Evolutionary conservation across 2,888 invertebrate species (phyloP), one percentile per base, ranked within the genome.

Genomic region (Andrena trimmerana): DNA sequence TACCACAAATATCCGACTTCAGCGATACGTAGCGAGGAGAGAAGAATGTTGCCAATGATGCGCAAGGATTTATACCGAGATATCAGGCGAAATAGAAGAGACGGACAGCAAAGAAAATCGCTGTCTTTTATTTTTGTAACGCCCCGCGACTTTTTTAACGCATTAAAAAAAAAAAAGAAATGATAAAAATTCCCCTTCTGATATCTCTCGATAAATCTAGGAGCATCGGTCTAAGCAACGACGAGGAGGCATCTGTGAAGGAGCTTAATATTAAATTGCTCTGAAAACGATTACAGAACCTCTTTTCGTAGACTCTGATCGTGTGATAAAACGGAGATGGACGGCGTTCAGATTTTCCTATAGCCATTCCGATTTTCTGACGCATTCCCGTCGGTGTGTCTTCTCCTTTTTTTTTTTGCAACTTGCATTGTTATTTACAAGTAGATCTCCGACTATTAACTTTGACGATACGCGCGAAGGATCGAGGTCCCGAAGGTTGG

Each of bases 261-360:
- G 83, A 86, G 83, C 79, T 88, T 88, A 85, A 81, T 78, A 76
- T 81, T 83, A 75, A 80, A 79, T 52, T 70, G 66, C 80, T 77
- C 75, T 59, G 71, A 65, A 62, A 74, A 48, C 7, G 42, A 42
- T 70, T 36, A 60, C 13, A 66, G 82, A 89, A 84, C 69, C 89
- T 89, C 57, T 57, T 24, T 10, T 89, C 78, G 87, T 89, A 90
- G 90, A 91, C 90, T 92, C 90, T 89, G 91, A 91, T 91, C 90
- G 92, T 93, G 93, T 93, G 93, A 93, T 93, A 93, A 90, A 91
- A 85, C 86, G 90, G 89, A 84, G 90, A 89, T 84, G 90, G 90
- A 91, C 91, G 92, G 90, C 87, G 90, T 87, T 80, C 63, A 29
- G 20, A 24, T 73, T 68, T 70, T 48, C 42, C 52, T 60, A 50